Evolutionary conservation across 2,797 vertebrate genomes (phyloP).

Genomic region (Chromobotia macracanthus): DNA sequence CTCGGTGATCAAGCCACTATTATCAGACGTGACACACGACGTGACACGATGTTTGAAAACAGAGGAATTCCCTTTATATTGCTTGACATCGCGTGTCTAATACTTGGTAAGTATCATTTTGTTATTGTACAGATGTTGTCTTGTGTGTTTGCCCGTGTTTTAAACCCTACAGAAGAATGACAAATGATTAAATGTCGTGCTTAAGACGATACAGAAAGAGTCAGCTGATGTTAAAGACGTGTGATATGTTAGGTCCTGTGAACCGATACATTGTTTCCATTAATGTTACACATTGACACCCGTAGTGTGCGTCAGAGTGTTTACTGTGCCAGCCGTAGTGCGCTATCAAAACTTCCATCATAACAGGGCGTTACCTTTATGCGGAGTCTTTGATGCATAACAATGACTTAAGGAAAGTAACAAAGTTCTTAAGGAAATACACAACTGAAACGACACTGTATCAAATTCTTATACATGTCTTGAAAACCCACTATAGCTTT

Average conservation of each 20-base stretch:
- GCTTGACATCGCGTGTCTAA: conserved; percentile 87
- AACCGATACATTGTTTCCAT: background rate
- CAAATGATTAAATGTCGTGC: too few species aligned
- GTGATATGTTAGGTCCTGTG: background rate
- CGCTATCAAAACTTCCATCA: background rate
- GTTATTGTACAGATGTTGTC: background rate
- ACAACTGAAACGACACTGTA: background rate
- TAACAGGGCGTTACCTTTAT: conserved; percentile 21
- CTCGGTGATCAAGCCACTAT: background rate
- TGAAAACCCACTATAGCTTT: background rate
- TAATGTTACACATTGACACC: background rate
- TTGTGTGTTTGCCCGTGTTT: background rate
- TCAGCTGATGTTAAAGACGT: background rate
- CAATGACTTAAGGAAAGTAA: background rate
- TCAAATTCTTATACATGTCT: background rate
- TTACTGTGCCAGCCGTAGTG: background rate
- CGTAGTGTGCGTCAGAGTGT: conserved; percentile 18
- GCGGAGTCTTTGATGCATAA: background rate
- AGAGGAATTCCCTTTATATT: conserved; percentile 86
- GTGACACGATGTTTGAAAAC: conserved; percentile 85
- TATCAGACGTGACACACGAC: background rate
- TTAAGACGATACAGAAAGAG: too few species aligned
- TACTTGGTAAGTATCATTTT: conserved; percentile 83
- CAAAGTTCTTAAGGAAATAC: background rate
- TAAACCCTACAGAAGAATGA: background rate